Evolutionary conservation across 2,113 vertebrate species (phyloP), one percentile per base, ranked within the genome.

Genomic region (Odontophorus gujanensis): DNA sequence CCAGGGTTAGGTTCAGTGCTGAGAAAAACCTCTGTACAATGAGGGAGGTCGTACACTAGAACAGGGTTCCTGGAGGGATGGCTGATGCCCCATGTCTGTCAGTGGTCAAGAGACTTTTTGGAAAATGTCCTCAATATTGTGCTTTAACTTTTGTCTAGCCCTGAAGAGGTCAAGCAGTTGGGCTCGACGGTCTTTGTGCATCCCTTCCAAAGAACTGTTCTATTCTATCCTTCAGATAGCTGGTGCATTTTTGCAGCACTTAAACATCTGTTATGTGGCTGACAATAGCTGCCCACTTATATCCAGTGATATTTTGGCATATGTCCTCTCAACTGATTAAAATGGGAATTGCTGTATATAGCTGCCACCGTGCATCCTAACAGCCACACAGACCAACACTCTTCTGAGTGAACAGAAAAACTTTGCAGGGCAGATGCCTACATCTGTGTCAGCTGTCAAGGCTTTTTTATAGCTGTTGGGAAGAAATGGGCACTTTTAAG

Each of bases 241-340:
- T 51, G 22, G 1, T 38, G 32, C 57, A 50, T 67, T 90, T 83
- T 58, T 47, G 19, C 79, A 85, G 42, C 43, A 19, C 30, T 88
- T 32, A 28, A 77, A 77, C 85, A 81, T 92, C 80, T 96, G 61
- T 38, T 68, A 5, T 58, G 47, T 90, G 59, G 77, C 68, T 80
- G 85, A 58, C 58, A 36, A 7, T 62, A n/a, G 67, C 63, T 93
- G 83, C 92, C 88, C 47, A 38, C 47, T 6, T 36, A 8, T 36
- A 36, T 26, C 45, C 72, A 48, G 34, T n/a, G 66, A 47, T 83
- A n/a, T 83, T 96, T 94, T 94, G 92, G 76, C 82, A 50, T 34
- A 18, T 30, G 59, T 87, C 51, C 61, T 71, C 80, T 84, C 38
- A 47, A 22, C 16, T 47, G 58, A 65, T 65, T 81, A 65, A 59